A percentile compares a stretch with the other conserved stretches of the same genome.
Conservation (phyloP, 2,113 vertebrate species). For the Balaenoptera acutorostrata region DNA sequence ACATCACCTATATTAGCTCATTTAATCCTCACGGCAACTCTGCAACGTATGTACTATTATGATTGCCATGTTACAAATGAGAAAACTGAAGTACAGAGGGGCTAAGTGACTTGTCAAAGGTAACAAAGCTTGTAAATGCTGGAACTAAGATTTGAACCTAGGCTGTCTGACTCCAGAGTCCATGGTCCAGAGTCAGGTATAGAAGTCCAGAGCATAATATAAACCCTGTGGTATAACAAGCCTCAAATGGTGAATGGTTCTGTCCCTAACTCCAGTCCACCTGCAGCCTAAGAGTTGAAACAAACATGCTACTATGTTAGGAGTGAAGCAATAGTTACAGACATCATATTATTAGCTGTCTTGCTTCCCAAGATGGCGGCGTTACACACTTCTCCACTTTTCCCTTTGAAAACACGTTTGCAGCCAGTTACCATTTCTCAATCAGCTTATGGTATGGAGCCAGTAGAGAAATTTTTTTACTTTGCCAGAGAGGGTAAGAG, state of each 20-base stretch:
- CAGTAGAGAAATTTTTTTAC: not conserved
- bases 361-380: not conserved
- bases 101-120: not conserved
- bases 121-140: not conserved
- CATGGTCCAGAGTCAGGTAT: not conserved
- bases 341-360: not conserved
- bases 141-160: not conserved
- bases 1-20: conserved; percentile 27
- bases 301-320: not conserved
- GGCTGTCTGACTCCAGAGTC: not conserved
- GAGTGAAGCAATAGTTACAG: not conserved
- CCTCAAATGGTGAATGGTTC: not conserved
- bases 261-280: not conserved
- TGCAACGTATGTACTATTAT: not conserved
- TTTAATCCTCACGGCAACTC: not conserved
- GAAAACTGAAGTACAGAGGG: not conserved
- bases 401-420: not conserved
- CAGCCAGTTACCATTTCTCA: not conserved
- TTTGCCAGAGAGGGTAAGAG: not conserved
- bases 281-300: not conserved
- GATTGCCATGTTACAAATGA: not conserved
- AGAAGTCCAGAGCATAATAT: not conserved
- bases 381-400: not conserved
- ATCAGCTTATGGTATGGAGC: not conserved
- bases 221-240: not conserved